Percentiles rank a stretch among this genome's conserved stretches.
Conservation (phyloP, 2,888 invertebrate genomes). For the Scaptomyza cyrtandrae region DNA sequence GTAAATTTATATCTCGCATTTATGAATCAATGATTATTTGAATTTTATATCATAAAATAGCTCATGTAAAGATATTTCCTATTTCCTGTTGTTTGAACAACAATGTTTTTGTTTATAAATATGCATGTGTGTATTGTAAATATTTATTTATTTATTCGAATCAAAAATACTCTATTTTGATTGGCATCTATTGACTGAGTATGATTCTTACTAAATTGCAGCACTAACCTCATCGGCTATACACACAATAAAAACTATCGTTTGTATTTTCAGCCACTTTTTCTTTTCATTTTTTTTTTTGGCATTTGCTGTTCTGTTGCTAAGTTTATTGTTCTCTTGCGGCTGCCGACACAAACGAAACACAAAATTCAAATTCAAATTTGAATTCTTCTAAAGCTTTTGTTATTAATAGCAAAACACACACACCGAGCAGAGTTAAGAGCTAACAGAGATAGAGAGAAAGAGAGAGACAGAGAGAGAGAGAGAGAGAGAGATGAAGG, state of each 20-base stretch:
- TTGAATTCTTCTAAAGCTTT: constrained; percentile 78
- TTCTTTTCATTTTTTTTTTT: constrained; percentile 26
- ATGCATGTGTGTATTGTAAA: not conserved
- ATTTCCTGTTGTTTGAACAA: not conserved
- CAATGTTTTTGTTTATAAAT: no score
- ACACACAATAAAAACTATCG: constrained; percentile 35
- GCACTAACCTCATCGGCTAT: constrained; percentile 15
- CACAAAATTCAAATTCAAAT: constrained; percentile 49
- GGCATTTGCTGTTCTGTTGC: constrained; percentile 38
- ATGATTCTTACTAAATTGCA: constrained; percentile 27
- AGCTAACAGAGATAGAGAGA: not conserved
- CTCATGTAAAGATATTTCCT: not conserved
- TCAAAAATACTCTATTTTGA: constrained; percentile 3
- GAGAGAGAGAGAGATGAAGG: not conserved
- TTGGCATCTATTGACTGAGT: constrained; percentile 15
- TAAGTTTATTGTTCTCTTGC: constrained; percentile 70
- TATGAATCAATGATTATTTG: no score
- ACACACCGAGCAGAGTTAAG: constrained; percentile 64
- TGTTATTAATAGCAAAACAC: constrained; percentile 81
- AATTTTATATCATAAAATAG: no score
- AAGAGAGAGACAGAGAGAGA: not conserved
- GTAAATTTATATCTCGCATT: no score
- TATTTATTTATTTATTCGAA: constrained; percentile 11
- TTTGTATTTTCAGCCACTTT: constrained; percentile 58
- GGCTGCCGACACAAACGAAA: constrained; percentile 62